Percentiles rank a stretch among this genome's conserved stretches.
phyloP scores from a whole-genome alignment of 2,113 vertebrate genomes.

The Paralichthys olivaceus region DNA sequence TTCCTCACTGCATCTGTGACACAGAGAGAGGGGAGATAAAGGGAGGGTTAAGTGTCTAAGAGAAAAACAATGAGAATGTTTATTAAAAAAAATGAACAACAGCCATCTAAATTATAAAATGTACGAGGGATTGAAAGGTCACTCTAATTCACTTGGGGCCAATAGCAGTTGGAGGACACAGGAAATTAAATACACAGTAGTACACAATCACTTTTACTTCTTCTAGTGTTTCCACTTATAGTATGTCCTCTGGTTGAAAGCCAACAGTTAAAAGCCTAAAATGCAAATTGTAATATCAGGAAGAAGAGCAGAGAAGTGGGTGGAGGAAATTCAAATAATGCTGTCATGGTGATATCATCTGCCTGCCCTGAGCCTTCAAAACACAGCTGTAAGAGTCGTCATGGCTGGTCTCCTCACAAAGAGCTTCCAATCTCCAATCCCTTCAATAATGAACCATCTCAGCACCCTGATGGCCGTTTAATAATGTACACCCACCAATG shows the following conservation, averaged over 20 bases:
- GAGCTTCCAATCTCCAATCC: conserved; percentile 31
- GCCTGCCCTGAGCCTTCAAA: conserved; percentile 51
- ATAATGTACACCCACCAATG: conserved; percentile 64
- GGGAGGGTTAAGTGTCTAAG: not conserved
- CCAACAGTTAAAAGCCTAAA: conserved; percentile 66
- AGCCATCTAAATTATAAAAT: not conserved
- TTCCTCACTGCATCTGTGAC: conserved; percentile 82
- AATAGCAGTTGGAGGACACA: conserved; percentile 30
- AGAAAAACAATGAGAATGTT: not conserved
- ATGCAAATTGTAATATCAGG: conserved; percentile 55
- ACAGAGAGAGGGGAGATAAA: not conserved
- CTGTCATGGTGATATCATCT: conserved; percentile 54
- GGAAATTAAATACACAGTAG: conserved; percentile 13
- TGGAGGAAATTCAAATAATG: conserved; percentile 55
- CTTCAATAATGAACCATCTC: conserved; percentile 65
- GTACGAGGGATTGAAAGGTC: conserved; percentile 12
- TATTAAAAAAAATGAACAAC: not conserved
- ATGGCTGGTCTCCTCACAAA: conserved; percentile 51
- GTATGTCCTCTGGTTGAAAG: conserved; percentile 64
- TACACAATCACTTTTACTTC: conserved; percentile 43
- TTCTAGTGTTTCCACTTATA: conserved; percentile 49
- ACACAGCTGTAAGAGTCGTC: conserved; percentile 50
- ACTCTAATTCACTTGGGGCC: conserved; percentile 17
- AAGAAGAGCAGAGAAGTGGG: conserved; percentile 47
- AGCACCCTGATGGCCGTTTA: conserved; percentile 63